Evolutionary conservation across 2,888 invertebrate genomes (phyloP).

Genomic region (Acholoe squamosa): DNA sequence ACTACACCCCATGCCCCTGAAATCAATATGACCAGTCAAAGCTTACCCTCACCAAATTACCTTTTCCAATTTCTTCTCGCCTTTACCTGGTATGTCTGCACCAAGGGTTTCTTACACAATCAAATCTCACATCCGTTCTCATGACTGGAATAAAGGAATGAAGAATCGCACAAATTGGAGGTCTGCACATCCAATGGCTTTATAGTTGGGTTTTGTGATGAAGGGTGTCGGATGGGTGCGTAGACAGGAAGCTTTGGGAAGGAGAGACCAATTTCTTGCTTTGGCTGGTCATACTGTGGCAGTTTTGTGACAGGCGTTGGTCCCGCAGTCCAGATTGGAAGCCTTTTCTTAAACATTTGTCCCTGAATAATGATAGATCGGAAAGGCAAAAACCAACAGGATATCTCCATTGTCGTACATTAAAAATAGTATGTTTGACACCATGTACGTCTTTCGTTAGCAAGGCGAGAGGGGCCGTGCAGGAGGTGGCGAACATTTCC

Average conservation of each 20-base stretch:
- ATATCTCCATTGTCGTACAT: too few species aligned
- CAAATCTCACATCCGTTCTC: slow-evolving; percentile 12
- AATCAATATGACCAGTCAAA: background rate
- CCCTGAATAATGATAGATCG: too few species aligned
- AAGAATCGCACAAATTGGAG: background rate
- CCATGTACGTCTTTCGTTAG: too few species aligned
- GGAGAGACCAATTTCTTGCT: slow-evolving; percentile 4
- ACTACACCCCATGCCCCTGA: background rate
- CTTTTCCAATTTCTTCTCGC: background rate
- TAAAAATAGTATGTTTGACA: too few species aligned
- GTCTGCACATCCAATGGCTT: background rate
- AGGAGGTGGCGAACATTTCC: too few species aligned
- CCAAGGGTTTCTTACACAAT: background rate
- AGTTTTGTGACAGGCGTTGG: background rate
- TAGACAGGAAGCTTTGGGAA: background rate
- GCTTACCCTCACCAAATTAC: background rate
- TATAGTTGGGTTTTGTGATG: background rate
- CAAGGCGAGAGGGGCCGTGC: too few species aligned
- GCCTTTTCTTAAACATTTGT: too few species aligned
- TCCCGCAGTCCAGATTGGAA: too few species aligned
- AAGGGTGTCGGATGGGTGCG: too few species aligned
- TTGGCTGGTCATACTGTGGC: background rate
- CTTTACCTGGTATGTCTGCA: background rate
- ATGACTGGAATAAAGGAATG: background rate
- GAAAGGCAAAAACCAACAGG: too few species aligned